Evolutionary conservation across 2,797 vertebrate species (phyloP).

Genomic region (Nothura maculosa): DNA sequence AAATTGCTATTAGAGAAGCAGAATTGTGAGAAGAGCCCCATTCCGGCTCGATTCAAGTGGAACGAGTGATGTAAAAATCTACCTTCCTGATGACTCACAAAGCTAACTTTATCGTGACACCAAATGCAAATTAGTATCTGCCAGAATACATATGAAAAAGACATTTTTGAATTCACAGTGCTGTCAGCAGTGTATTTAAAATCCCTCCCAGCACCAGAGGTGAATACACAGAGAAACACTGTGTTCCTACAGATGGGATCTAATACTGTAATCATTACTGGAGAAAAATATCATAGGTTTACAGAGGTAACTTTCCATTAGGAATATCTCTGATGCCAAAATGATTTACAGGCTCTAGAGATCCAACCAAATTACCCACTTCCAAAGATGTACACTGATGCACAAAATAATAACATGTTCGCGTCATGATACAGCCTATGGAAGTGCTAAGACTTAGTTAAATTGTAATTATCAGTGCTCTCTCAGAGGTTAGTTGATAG

Average conservation of each 20-base stretch:
- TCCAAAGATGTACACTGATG: background rate
- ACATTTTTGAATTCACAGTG: background rate
- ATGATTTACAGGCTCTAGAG: background rate
- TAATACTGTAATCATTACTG: background rate
- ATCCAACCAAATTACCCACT: background rate
- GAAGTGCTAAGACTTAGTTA: background rate
- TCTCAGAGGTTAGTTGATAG: background rate
- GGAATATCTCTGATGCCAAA: background rate
- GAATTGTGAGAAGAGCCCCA: accelerated
- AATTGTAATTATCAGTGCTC: background rate
- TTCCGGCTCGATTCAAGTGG: background rate
- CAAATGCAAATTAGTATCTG: conserved; percentile 32
- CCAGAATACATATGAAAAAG: background rate
- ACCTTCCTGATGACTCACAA: background rate
- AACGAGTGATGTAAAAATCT: background rate
- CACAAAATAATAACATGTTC: background rate
- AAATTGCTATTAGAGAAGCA: background rate
- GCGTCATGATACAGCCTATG: background rate
- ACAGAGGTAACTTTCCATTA: background rate
- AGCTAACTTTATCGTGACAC: conserved; percentile 33
- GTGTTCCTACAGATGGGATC: background rate
- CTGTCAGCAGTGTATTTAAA: conserved; percentile 21
- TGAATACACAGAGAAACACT: background rate
- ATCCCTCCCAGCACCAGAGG: background rate
- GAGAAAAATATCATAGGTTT: background rate